Conservation (phyloP, 1,140 invertebrate species). For the Bombus consobrinus region DNA sequence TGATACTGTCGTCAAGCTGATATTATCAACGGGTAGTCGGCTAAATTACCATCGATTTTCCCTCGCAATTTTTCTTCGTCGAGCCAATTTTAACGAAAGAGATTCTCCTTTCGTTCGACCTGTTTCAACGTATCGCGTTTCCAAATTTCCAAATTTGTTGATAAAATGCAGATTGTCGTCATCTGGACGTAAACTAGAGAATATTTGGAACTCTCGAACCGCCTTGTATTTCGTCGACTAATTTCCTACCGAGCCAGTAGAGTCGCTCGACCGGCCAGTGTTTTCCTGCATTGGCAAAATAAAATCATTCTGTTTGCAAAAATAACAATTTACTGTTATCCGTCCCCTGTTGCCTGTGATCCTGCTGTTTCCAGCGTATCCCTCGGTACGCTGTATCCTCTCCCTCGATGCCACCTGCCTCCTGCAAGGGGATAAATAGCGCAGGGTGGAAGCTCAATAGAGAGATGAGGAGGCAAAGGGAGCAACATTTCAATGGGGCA, state of each 20-base stretch:
- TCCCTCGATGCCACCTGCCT: constrained; percentile 42
- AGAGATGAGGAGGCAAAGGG: constrained; percentile 31
- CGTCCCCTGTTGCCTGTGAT: not conserved
- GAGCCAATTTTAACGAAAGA: no score
- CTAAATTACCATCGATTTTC: not conserved
- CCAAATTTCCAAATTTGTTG: no score
- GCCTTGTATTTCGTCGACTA: not conserved
- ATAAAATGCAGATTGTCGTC: no score
- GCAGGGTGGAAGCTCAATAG: constrained; percentile 36
- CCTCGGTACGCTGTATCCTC: not conserved
- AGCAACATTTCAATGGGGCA: constrained; percentile 47
- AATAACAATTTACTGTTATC: constrained; percentile 43
- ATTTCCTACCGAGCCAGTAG: not conserved
- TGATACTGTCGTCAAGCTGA: constrained; percentile 39
- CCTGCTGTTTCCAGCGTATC: constrained; percentile 11
- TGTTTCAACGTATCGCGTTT: no score
- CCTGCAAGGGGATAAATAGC: constrained; percentile 34
- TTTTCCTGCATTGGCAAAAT: not conserved
- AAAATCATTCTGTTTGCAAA: constrained; percentile 16
- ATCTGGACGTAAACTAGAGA: fast-evolving
- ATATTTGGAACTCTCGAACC: not conserved
- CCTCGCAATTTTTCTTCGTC: not conserved
- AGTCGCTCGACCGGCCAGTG: not conserved
- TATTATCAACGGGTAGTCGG: not conserved
- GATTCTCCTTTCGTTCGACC: no score